Conservation (phyloP, 2,113 vertebrate genomes). For the Haliaeetus leucogaster region DNA sequence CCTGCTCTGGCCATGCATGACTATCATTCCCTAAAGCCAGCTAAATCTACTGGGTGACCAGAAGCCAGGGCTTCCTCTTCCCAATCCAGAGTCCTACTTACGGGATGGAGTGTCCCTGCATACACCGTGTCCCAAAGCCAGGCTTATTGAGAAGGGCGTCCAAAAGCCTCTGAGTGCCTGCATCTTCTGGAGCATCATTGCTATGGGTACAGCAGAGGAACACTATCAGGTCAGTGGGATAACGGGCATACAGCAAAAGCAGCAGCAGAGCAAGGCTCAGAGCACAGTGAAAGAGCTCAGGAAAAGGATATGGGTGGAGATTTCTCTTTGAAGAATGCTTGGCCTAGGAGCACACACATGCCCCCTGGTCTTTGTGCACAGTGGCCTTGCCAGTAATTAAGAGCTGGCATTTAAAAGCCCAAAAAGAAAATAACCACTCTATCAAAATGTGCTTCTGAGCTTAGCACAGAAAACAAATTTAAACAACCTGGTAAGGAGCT, state of each 20-base stretch:
- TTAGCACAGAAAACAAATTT: background rate
- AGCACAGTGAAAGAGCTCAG: background rate
- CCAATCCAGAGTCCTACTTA: conserved; percentile 70
- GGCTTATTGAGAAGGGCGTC: conserved; percentile 78
- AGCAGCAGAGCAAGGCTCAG: background rate
- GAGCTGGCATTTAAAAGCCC: background rate
- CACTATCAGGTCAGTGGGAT: background rate
- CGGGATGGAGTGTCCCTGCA: conserved; percentile 85
- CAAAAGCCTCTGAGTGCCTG: conserved; percentile 81
- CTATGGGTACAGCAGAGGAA: conserved; percentile 63
- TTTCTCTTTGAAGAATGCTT: background rate
- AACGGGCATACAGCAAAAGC: background rate
- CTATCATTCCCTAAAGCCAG: background rate
- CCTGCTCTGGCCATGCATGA: background rate
- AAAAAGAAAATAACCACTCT: background rate
- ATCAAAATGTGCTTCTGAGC: background rate
- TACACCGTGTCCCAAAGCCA: conserved; percentile 92
- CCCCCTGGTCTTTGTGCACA: background rate
- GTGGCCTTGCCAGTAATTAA: background rate
- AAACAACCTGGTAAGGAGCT: background rate
- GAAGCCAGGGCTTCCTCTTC: background rate
- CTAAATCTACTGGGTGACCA: background rate
- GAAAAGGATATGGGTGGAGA: background rate
- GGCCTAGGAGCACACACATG: background rate
- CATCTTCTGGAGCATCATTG: conserved; percentile 87